A percentile compares a stretch with the other conserved stretches of the same genome.
Evolutionary conservation across 2,888 invertebrate genomes (phyloP).

Genomic region (Dinocampus coccinellae): DNA sequence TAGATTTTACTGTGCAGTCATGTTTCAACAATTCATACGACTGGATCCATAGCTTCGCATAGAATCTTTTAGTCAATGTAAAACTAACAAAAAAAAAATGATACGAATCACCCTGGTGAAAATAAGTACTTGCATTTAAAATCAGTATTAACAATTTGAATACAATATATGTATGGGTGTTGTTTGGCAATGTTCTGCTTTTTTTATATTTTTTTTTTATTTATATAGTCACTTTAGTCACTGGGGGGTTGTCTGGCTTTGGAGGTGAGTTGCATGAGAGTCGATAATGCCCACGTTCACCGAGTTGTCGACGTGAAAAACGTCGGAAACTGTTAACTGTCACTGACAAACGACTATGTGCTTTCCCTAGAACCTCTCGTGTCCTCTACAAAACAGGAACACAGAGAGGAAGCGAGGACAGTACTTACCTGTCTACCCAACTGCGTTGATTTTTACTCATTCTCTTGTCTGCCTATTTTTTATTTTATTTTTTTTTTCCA

Average conservation of each 20-base stretch:
- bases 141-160: no score
- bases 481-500: not conserved
- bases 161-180: not conserved
- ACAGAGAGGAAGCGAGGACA: not conserved
- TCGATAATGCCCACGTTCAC: slow-evolving; percentile 33
- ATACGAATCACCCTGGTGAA: no score
- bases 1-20: no score
- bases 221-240: slow-evolving; percentile 4
- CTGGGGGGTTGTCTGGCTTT: slow-evolving; percentile 23
- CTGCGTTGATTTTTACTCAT: not conserved
- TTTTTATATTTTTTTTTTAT: no score
- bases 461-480: not conserved
- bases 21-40: no score
- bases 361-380: slow-evolving; percentile 32
- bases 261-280: slow-evolving; percentile 22
- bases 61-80: no score
- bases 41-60: no score
- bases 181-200: not conserved
- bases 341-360: slow-evolving; percentile 46
- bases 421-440: slow-evolving; percentile 37
- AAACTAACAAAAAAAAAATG: no score
- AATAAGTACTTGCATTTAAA: no score
- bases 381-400: slow-evolving; percentile 16
- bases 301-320: slow-evolving; percentile 33
- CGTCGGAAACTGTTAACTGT: slow-evolving; percentile 39